Base-by-base conservation (phyloP, 2,113 vertebrate species). In the Amia ocellicauda region DNA sequence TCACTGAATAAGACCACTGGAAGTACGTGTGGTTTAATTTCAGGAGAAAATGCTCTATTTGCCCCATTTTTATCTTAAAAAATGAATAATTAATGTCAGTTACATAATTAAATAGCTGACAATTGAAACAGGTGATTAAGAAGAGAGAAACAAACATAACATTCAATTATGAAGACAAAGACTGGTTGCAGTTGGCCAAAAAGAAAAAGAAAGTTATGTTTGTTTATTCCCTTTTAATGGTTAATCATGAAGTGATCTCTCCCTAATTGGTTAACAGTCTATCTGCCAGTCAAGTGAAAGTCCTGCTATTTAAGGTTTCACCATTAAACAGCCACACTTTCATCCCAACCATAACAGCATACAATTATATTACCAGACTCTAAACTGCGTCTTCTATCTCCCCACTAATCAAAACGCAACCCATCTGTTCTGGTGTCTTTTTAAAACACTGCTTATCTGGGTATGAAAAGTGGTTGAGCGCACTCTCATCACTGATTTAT, bases 341-440 rank as follows among this genome's bases (percentile, higher is more conserved):
- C 81, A 85, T 87, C 84, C 85, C 78, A 78, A 74, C 83, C 83
- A 83, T 84, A 87, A 85, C 85, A 84, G 85, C 78, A 81, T 86
- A 85, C 86, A 87, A 87, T 90, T 87, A 86, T 86, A 86, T 87
- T 84, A 86, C 74, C 82, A 80, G 82, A 89, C 83, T 81, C 70
- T 71, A 83, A 88, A 84, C 73, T 67, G 70, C 80, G 76, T 79
- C 81, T 77, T 81, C 80, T 82, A 88, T 89, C 86, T 85, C 67
- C 66, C 74, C 81, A 76, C 85, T 86, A 81, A 89, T 89, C 86
- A 87, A 84, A 89, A 84, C 79, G 71, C 65, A 70, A 84, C 76
- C 85, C 87, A 88, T 89, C 86, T 90, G 87, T 81, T 83, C 78
- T 82, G 80, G 77, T 62, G 77, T 74, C 74, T 82, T 81, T 83